Percentiles rank a stretch among this genome's conserved stretches.
phyloP scores from a whole-genome alignment of 2,113 vertebrate species.

The Indicator indicator region DNA sequence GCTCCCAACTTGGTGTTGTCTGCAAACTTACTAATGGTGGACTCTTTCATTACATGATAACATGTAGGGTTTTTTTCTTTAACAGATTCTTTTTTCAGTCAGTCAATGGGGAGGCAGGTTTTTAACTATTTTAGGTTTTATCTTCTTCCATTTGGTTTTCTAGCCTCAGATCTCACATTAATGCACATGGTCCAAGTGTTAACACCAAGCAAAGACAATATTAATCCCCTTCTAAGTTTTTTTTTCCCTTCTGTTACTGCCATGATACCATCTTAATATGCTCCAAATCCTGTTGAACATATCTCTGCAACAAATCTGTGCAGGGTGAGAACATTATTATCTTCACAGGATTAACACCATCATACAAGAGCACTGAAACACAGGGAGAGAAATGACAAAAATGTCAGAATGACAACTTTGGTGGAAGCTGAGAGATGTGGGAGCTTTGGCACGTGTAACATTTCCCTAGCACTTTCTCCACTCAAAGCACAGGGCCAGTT shows the following conservation, averaged over 20 bases:
- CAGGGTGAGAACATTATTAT: neutral
- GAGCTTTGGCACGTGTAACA: accelerated
- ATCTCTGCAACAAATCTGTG: neutral
- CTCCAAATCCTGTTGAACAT: neutral
- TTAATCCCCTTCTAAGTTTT: neutral
- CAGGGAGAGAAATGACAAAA: neutral
- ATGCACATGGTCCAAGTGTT: neutral
- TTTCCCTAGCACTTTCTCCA: neutral
- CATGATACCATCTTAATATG: neutral
- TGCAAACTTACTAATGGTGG: too few species aligned
- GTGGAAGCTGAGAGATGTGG: neutral
- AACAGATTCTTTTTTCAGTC: neutral
- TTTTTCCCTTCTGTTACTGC: neutral
- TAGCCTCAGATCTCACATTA: neutral
- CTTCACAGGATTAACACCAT: neutral
- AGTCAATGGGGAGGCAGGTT: neutral
- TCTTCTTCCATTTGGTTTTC: neutral
- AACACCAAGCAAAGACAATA: neutral
- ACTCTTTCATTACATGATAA: neutral
- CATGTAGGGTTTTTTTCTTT: neutral
- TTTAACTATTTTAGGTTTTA: neutral
- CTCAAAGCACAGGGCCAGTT: neutral
- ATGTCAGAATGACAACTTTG: neutral
- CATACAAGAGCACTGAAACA: neutral
- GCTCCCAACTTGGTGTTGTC: too few species aligned